Base-by-base conservation (phyloP, 2,888 invertebrate genomes). In the Hyalella azteca region DNA sequence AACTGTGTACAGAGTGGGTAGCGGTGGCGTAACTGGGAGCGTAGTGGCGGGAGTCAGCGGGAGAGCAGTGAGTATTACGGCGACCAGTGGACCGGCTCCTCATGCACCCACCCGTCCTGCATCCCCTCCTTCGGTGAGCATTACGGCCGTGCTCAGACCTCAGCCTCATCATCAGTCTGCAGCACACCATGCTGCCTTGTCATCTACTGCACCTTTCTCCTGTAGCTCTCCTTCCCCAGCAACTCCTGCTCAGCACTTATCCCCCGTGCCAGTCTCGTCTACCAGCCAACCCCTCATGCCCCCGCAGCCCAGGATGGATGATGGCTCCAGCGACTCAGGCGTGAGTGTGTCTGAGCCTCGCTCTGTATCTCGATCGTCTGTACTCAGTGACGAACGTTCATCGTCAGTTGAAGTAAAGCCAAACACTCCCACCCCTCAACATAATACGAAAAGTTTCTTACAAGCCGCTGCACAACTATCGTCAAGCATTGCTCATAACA, bases 321-420 rank as follows among this genome's bases (percentile, higher is more conserved):
- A 83, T 54, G 83, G 83, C 77, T 81, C 81, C 48, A 83, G 83
- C 73, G 83, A 83, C 81, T 81, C 81, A 19, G 83, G 83, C 78
- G 83, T 83, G 77, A 83, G 83, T 73, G 81, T 83, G 32, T 81
- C 83, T 39, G 83, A 83, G 80, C 75, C 75, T 26, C 83, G 83
- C 39, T 83, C 83, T 32, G 83, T 83, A 48, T 83, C 83, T 26
- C 79, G 83, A 76, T 81, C 81, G 19, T 83, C 83, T 19, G 83
- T 83, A n/a, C 83, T 83, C 39, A 83, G 83, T 77, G 83, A 83
- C 75, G 82, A 83, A 78, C 73, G 82, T 15, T 83, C 82, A 36
- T 83, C 82, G 41, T 83, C 82, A 32, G 82, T 81, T 7, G 83
- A 83, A 73, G 83, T 83, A 19, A 83, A 81, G 77, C 83, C 83